Conservation (phyloP, 2,888 invertebrate species). For the Amblyteles armatorius region DNA sequence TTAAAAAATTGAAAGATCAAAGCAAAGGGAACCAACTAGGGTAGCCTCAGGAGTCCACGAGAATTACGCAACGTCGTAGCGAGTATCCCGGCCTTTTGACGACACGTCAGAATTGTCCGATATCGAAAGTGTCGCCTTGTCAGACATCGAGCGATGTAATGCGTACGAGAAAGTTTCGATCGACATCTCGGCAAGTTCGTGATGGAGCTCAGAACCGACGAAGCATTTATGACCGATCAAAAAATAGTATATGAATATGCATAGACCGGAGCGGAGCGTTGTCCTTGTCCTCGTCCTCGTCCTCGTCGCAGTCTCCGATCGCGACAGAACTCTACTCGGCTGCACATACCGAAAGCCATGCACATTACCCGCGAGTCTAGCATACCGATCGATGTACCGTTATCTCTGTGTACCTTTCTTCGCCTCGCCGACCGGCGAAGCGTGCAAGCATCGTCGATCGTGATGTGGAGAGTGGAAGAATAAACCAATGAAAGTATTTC, state of each 20-base stretch:
- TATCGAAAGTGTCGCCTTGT: conserved; percentile 18
- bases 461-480: background rate
- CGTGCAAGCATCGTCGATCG: conserved; percentile 24
- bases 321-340: conserved; percentile 38
- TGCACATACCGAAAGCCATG: conserved; percentile 53
- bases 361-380: conserved; percentile 46
- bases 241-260: conserved; percentile 54
- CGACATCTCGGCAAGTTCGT: background rate
- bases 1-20: too few species aligned
- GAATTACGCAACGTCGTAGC: background rate
- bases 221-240: conserved; percentile 52
- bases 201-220: conserved; percentile 29
- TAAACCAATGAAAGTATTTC: background rate
- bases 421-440: background rate
- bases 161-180: conserved; percentile 40
- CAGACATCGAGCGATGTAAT: conserved; percentile 25
- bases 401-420: conserved; percentile 44
- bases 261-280: conserved; percentile 26
- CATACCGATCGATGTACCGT: conserved; percentile 66
- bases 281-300: conserved; percentile 35
- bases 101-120: background rate
- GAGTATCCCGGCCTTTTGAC: background rate
- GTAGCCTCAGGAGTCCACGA: background rate
- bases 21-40: too few species aligned
- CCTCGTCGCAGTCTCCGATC: conserved; percentile 30